phyloP scores from a whole-genome alignment of 2,113 vertebrate genomes.

The Propithecus coquereli region DNA sequence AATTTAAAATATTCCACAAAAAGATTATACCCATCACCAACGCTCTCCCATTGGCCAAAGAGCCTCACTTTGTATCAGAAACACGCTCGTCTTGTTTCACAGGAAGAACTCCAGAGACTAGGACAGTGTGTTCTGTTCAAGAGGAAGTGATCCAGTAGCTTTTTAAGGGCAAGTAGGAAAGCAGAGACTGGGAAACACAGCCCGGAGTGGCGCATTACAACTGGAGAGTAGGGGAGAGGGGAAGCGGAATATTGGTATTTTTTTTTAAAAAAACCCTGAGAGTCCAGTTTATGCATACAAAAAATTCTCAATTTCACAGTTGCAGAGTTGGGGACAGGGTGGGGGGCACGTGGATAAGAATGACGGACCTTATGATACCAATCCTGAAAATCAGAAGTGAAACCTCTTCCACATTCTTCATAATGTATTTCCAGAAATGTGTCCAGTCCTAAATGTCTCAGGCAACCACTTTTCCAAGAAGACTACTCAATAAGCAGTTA shows the following conservation, averaged over 20 bases:
- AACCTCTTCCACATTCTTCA: constrained; percentile 22
- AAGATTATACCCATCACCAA: background rate
- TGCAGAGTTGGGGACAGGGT: background rate
- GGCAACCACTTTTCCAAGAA: background rate
- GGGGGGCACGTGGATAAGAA: background rate
- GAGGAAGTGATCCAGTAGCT: background rate
- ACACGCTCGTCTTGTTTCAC: background rate
- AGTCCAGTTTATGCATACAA: background rate
- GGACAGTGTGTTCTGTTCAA: background rate
- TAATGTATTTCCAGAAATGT: background rate
- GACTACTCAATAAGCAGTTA: background rate
- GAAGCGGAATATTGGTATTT: background rate
- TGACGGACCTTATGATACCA: background rate
- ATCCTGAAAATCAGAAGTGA: constrained; percentile 26
- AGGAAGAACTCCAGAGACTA: background rate
- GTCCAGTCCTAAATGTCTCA: constrained; percentile 20
- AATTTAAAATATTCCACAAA: background rate
- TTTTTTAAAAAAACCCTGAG: background rate
- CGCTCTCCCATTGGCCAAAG: background rate
- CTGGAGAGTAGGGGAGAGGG: background rate
- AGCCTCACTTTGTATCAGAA: background rate
- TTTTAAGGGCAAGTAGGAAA: background rate
- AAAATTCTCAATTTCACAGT: background rate
- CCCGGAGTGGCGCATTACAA: background rate
- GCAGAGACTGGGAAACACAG: background rate